Base-by-base conservation (phyloP, 2,113 vertebrate genomes). In the Isurus oxyrinchus region DNA sequence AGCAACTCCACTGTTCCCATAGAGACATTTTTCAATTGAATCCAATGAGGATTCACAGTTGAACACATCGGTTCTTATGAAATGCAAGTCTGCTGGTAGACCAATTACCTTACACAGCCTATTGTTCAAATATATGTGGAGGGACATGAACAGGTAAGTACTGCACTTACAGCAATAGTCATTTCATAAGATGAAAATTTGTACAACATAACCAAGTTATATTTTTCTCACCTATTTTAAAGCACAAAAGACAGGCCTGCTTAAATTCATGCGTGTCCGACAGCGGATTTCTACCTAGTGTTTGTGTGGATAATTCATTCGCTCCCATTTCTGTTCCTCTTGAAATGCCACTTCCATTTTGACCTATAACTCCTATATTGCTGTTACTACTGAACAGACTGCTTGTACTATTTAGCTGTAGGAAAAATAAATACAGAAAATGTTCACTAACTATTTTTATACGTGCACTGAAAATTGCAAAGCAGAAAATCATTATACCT, bases 241-340 rank as follows among this genome's bases (percentile, higher is more conserved):
- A 99, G 97, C 99, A 99, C 55, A 97, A 91, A 72, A 98, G 98
- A 97, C 99, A 99, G n/a, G 99, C 99, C 97, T 99, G 99, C 97
- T 97, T 98, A 96, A 99, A 98, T 55, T 99, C 99, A 95, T 99
- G 99, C 0, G 98, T 99, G 96, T 99, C 98, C 96, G 99, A 98
- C 72, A 99, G 97, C 0, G 99, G 99, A 96, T 99, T 99, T 96
- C 97, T 97, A 35, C 96, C 97, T 0, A 11, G 96, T 96, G 44
- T 27, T 95, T 97, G 96, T 69, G 97, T 96, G 0, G 97, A 55
- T 96, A 96, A 97, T 96, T 40, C 81, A 61, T 97, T 57, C 97
- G 97, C 96, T 96, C 98, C 96, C 90, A 97, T 98, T 96, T 97
- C 96, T 96, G 97, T 13, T 79, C 97, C 94, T 96, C 97, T 97